phyloP scores from a whole-genome alignment of 2,797 vertebrate species.

The Chelon labrosus region DNA sequence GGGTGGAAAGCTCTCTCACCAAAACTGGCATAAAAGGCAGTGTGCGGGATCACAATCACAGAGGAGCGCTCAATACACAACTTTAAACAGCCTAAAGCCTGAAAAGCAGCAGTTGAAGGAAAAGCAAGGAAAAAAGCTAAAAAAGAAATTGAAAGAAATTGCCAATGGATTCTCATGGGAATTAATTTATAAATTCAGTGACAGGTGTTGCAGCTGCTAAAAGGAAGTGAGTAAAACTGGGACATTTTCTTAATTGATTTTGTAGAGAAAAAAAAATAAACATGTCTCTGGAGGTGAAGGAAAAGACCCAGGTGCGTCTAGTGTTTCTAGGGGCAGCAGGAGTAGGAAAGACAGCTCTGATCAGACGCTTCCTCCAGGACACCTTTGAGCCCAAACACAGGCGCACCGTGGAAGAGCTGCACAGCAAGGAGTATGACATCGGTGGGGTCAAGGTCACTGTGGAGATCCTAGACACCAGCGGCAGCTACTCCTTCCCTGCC shows the following conservation, averaged over 20 bases:
- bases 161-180: conserved; percentile 11
- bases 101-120: conserved; percentile 10
- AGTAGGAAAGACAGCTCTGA: conserved; percentile 92
- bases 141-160: conserved; percentile 1
- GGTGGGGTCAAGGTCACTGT: conserved; percentile 87
- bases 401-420: conserved; percentile 91
- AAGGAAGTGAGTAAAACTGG: conserved; percentile 6
- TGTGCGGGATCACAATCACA: conserved; percentile 45
- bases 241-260: conserved; percentile 12
- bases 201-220: conserved; percentile 16
- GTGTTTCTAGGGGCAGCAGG: conserved; percentile 93
- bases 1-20: conserved; percentile 57
- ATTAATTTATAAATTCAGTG: conserved; percentile 3
- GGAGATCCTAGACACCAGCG: conserved; percentile 94
- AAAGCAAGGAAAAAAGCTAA: not conserved
- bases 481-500: conserved; percentile 95
- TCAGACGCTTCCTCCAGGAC: conserved; percentile 91
- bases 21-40: conserved; percentile 82
- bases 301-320: conserved; percentile 91
- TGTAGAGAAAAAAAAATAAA: conserved; percentile 14
- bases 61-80: conserved; percentile 45
- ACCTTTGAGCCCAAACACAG: conserved; percentile 92
- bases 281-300: conserved; percentile 92
- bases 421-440: conserved; percentile 92
- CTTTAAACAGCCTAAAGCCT: conserved; percentile 16